Base-by-base conservation (phyloP, 2,888 invertebrate genomes). In the Nezara viridula region DNA sequence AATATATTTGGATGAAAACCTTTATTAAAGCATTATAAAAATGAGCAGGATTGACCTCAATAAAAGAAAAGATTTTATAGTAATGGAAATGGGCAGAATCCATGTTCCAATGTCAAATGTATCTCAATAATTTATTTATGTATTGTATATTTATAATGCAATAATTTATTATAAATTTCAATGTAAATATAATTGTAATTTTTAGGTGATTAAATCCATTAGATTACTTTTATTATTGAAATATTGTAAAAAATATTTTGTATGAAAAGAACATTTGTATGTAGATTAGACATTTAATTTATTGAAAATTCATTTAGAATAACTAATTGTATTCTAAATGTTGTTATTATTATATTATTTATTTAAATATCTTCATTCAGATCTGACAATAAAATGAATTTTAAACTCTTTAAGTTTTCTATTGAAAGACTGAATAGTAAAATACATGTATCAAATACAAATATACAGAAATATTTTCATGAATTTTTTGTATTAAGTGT, bases 1-100 rank as follows among this genome's bases (percentile, higher is more conserved):
- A 97, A 96, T 92, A 95, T 96, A 92, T 96, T 97, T 92, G 96
- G 96, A 92, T 96, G 44, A 88, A 88, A 0, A 37, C n/a, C 4
- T 32, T 32, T 32, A 66, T 32, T 6, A 16, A 19, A 3, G 27
- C 6, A 19, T 19, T 0, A 86, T 32, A 86, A 21, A 52, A 86
- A 7, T 14, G n/a, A 73, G 19, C 5, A 73, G 3, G 7, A 73
- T 37, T 73, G 66, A 73, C 66, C 66, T 19, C 32, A 37, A 37
- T 6, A 19, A 73, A 73, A 19, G 19, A 37, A 19, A 73, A 73
- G 19, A 73, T 73, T 19, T 73, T 4, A 73, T 19, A 73, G 1
- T 7, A 73, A 73, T 7, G 24, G 27, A 60, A 27, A 60, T 27
- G 27, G 60, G 16, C 12, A 21, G 19, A 37, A 21, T 73, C 66